Conservation (phyloP, 2,888 invertebrate genomes). For the Andrena hattorfiana region DNA sequence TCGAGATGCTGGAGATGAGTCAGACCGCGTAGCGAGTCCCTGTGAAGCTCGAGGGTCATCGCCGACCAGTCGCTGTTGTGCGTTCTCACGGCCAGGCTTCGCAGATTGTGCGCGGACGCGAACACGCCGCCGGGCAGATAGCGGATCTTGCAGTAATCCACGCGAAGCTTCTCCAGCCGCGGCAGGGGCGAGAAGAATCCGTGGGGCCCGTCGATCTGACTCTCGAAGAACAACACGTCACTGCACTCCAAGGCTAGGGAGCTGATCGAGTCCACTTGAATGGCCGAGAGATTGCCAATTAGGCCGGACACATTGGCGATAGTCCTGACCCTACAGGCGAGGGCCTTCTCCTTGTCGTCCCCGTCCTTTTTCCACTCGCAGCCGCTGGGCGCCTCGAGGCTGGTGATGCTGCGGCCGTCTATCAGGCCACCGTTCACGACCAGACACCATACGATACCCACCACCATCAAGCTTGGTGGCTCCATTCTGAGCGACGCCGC, state of each 20-base stretch:
- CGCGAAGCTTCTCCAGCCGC: constrained; percentile 88
- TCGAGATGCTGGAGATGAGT: constrained; percentile 89
- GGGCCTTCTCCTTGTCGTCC: constrained; percentile 86
- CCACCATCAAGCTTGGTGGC: constrained; percentile 27
- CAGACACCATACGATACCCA: constrained; percentile 66
- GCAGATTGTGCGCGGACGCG: constrained; percentile 89
- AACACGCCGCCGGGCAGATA: constrained; percentile 90
- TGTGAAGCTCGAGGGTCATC: constrained; percentile 91
- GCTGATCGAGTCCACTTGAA: constrained; percentile 89
- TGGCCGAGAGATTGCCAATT: constrained; percentile 89
- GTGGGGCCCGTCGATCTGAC: constrained; percentile 85
- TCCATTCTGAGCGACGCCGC: constrained; percentile 52
- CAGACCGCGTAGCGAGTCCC: constrained; percentile 90
- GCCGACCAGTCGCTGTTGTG: constrained; percentile 93
- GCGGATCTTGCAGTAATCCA: constrained; percentile 92
- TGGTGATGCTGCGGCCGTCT: constrained; percentile 80
- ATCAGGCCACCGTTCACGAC: constrained; percentile 53
- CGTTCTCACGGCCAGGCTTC: constrained; percentile 89
- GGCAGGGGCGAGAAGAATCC: constrained; percentile 88
- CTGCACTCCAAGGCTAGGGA: constrained; percentile 90
- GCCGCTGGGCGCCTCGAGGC: constrained; percentile 88
- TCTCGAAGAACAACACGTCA: constrained; percentile 91
- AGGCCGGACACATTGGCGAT: constrained; percentile 90
- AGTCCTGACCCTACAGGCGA: constrained; percentile 90
- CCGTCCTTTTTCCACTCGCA: constrained; percentile 89